Evolutionary conservation across 2,888 invertebrate species (phyloP).

Genomic region (Tenthredo distinguenda): DNA sequence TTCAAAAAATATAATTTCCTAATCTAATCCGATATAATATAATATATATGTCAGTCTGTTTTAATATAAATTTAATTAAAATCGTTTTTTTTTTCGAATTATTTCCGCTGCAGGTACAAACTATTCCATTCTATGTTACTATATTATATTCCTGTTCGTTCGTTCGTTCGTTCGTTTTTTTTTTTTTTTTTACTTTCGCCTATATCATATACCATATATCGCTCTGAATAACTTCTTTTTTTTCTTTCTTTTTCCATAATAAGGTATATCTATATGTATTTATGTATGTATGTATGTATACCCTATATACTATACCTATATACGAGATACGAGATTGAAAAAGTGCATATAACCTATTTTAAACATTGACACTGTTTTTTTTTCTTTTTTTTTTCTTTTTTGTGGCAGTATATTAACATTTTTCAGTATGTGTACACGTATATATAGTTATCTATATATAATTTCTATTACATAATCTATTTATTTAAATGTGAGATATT

Average conservation of each 20-base stretch:
- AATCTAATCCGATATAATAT: conserved; percentile 36
- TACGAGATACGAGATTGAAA: conserved; percentile 6
- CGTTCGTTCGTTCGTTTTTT: neutral
- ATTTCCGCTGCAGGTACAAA: conserved; percentile 26
- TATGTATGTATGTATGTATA: too few species aligned
- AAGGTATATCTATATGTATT: too few species aligned
- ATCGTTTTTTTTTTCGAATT: neutral
- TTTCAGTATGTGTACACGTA: neutral
- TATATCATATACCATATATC: neutral
- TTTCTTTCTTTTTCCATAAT: too few species aligned
- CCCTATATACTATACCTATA: neutral
- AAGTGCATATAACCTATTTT: neutral
- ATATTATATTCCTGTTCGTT: conserved; percentile 32
- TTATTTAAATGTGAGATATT: neutral
- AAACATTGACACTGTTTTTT: neutral
- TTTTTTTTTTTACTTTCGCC: neutral
- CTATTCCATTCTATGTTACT: neutral
- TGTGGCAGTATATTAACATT: neutral
- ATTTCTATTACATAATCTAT: conserved; percentile 27
- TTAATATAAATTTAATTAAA: conserved; percentile 30
- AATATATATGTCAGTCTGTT: conserved; percentile 26
- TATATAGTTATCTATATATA: conserved; percentile 6
- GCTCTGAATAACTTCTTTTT: neutral
- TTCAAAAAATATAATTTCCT: conserved; percentile 12
- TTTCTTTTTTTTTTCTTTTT: neutral